Conservation (phyloP, 2,797 vertebrate genomes). For the Ptychobarbus kaznakovi region DNA sequence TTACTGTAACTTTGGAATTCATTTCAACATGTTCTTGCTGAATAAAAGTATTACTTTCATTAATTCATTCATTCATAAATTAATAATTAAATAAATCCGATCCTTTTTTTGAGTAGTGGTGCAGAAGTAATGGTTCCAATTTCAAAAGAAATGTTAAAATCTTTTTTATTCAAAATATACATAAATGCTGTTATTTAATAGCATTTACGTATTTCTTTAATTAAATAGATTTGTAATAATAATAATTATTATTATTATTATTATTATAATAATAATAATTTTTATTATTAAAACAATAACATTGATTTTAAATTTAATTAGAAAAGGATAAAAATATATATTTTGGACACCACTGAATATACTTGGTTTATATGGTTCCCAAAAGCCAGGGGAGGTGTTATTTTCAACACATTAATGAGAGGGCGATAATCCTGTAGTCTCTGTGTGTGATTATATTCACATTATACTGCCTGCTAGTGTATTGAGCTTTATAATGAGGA, state of each 20-base stretch:
- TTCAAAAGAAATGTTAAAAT: not conserved
- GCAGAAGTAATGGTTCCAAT: not conserved
- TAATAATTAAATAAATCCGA: not conserved
- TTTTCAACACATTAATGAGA: conserved; percentile 48
- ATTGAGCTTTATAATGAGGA: conserved; percentile 36
- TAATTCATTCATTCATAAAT: not conserved
- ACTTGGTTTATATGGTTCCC: not conserved
- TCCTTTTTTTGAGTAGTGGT: not conserved
- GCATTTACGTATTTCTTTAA: not conserved
- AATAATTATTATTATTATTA: not conserved
- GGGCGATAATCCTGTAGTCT: conserved; percentile 30
- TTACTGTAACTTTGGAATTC: not conserved
- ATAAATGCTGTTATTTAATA: not conserved
- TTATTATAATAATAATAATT: not conserved
- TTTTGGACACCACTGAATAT: not conserved
- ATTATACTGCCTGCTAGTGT: conserved; percentile 25
- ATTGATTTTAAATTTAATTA: not conserved
- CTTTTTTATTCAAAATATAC: not conserved
- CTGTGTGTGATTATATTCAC: conserved; percentile 22
- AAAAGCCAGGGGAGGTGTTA: conserved; percentile 34
- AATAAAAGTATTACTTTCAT: not conserved
- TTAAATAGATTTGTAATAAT: not conserved
- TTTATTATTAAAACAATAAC: not conserved
- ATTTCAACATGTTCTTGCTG: not conserved
- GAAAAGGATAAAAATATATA: not conserved